Evolutionary conservation across 2,888 invertebrate genomes (phyloP), one percentile per base, ranked within the genome.

Genomic region (Ennomos fuscantarius): DNA sequence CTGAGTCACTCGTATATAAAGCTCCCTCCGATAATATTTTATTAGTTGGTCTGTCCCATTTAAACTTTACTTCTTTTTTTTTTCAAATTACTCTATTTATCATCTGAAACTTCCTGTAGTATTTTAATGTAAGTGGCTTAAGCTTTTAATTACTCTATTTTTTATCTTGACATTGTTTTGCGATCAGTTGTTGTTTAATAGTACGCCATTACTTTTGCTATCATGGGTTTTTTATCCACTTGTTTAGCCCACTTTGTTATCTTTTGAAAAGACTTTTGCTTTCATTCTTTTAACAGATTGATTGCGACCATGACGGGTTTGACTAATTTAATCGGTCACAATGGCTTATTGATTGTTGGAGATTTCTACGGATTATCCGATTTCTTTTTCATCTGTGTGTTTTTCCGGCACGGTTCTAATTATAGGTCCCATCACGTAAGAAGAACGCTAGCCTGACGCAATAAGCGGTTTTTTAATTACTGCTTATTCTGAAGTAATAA

Each of bases 161-260:
- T 6, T 24, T 24, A 24, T 24, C 24, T 24, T 3, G 24, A 24
- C 24, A 24, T 40, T 15, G 40, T 40, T 40, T 15, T 9, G 8
- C 9, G 2, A 2, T 3, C 36, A 10, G 1, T 36, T 36, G 10
- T 36, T 36, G 36, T 36, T 36, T 10, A 10, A 11, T 12, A 9
- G 9, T 8, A 40, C 2, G 24, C 24, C 40, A 9, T 40, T 40
- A 9, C 2, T 43, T 43, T 32, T 12, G 32, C 33, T 33, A 32
- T 15, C 45, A 50, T 50, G 45, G 50, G 49, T 34, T 48, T 53
- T 55, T 55, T 55, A 44, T 55, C 39, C 34, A 49, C 13, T 24
- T 44, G 34, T 40, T 45, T 45, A 36, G 2, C 35, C 42, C 24
- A 50, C 32, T 48, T 55, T 24, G n/a, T 41, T 1, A 13, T 10